Evolutionary conservation across 2,113 vertebrate genomes (phyloP), one percentile per base, ranked within the genome.

Genomic region (Circaetus gallicus): DNA sequence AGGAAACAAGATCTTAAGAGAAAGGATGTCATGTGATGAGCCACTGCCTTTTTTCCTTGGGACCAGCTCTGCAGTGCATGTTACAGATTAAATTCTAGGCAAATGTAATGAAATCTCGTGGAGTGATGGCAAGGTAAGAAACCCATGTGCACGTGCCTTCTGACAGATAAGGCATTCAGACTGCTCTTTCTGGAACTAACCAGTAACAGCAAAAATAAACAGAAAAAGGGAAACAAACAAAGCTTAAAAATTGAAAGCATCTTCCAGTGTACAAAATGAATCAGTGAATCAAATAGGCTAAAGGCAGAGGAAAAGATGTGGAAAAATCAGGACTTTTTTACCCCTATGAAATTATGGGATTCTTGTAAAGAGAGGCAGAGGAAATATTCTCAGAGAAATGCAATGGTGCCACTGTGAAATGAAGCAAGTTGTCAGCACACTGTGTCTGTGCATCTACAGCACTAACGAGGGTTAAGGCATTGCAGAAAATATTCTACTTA

Each of bases 101-200:
- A 22, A 85, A 43, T 0, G 5, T 11, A 73, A 72, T 3, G 9
- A 88, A 82, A 59, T 50, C 31, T 29, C 45, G 31, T 13, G 28
- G 36, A 90, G 16, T 24, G 34, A 52, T 18, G 36, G 80, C 49
- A 49, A 61, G 82, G 28, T 31, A 52, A 85, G 45, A 77, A 90
- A 86, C 18, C 7, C 38, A 34, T 2, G 2, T 0, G 5, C 21
- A 52, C 1, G 0, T 52, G 59, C 29, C 55, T 62, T 73, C 67
- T 62, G 43, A 49, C 31, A 91, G 66, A 31, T 25, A 38, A 65
- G 32, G 36, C 62, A 47, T 36, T 53, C 74, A 82, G 47, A 32
- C 8, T 74, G 31, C 38, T 67, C 24, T 34, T 93, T 71, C 66
- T 76, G 20, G 43, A 88, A 49, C 21, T 53, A 73, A 52, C 13